Base-by-base conservation (phyloP, 2,797 vertebrate species). In the Pantherophis vulpinus region DNA sequence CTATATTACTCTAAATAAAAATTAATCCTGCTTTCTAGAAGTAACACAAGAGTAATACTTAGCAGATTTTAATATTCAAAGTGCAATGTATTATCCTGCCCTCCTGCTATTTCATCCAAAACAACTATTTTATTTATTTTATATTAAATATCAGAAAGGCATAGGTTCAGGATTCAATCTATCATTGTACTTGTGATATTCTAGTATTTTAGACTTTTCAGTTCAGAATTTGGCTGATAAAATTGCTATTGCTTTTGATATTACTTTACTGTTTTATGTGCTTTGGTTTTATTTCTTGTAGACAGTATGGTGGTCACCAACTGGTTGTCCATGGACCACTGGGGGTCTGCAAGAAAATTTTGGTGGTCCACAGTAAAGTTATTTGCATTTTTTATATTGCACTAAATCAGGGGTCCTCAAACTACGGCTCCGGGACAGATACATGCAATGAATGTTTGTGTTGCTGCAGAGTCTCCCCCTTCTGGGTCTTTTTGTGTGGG, bases 11-110 rank as follows among this genome's bases (percentile, higher is more conserved):
- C 56, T 66, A 66, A n/a, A 79, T 58, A 42, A 25, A 83, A 42
- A 27, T 16, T 66, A 54, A 3, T 55, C 13, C 86, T n/a, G 29
- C 47, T 32, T 25, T 1, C 10, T 2, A 11, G 61, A 14, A 10
- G 0, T 0, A 4, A 86, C 6, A 18, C 51, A 66, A 37, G 29
- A 63, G 42, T 42, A 42, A 42, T 42, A 42, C 42, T 42, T 42
- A 42, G 42, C 42, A 42, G 5, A 4, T 63, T 29, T 61, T n/a
- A 91, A 86, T 60, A 42, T 86, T 91, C 56, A 47, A 59, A 86
- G 3, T 91, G 79, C 9, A 27, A 23, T 86, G 42, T 6, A 55
- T 55, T 54, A 13, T 23, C 20, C 25, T n/a, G 60, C 42, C 87
- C 79, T 55, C 60, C 0, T 32, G 0, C 47, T 42, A 2, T n/a